Base-by-base conservation (phyloP, 1,140 invertebrate species). In the Himalopsyche phryganea region DNA sequence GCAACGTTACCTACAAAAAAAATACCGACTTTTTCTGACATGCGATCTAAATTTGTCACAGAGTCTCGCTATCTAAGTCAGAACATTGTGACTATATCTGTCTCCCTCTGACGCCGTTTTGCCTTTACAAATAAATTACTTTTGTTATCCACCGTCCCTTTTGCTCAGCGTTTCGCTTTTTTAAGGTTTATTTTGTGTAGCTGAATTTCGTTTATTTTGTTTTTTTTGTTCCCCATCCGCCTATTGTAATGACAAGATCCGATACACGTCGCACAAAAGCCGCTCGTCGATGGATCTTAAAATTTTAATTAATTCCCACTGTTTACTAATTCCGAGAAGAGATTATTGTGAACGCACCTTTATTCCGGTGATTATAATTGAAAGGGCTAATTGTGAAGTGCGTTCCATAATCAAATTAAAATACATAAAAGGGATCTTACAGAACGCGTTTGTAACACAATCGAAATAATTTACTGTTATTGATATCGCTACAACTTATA, bases 21-120 rank as follows among this genome's bases (percentile, higher is more conserved):
- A 45, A 45, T 11, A 17, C 42, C 17, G 42, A 15, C 18, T n/a
- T 20, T 40, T 20, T 45, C 13, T 45, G 51, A 54, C 41, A 54
- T 45, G 51, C 51, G 41, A 54, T 54, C 51, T 46, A 54, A 54
- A 54, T 54, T 45, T 44, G 51, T 54, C 51, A 54, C 51, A 41
- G 41, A 45, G 42, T 45, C 18, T 45, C 42, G 23, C 23, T 17
- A 45, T 17, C 18, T 15, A 17, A 5, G 42, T 20, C 42, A 15
- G 42, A 45, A 45, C 42, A 19, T 45, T 45, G 42, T 20, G 42
- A 45, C 42, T 45, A 45, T 45, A 17, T 19, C 18, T 10, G 2
- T 45, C 42, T 45, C 42, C 17, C 17, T 45, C 42, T 15, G 5
- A 11, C 42, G 42, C 42, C 42, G 18, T 20, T 17, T 11, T 11